A percentile compares a stretch with the other conserved stretches of the same genome.
phyloP scores from a whole-genome alignment of 2,797 vertebrate genomes.

The Eidolon dupreanum region DNA sequence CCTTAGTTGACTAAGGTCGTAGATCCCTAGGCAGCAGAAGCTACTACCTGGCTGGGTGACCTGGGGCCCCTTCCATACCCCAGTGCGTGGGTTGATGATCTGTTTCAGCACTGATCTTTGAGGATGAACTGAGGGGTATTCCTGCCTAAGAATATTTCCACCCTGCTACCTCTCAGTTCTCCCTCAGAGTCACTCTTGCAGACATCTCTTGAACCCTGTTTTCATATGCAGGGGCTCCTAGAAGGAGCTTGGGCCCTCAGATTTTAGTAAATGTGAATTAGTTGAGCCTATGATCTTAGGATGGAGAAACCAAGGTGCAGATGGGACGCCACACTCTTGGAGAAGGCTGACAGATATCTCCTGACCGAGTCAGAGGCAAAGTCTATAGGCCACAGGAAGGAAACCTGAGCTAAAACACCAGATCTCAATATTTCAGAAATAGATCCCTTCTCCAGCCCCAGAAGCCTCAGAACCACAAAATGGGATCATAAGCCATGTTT shows the following conservation, averaged over 20 bases:
- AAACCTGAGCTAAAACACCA: conserved; percentile 17
- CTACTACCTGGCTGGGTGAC: not conserved
- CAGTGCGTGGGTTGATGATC: not conserved
- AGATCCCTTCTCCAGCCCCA: not conserved
- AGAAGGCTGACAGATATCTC: conserved; percentile 14
- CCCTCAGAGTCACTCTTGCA: not conserved
- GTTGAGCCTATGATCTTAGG: not conserved
- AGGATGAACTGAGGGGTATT: not conserved
- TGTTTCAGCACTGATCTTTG: not conserved
- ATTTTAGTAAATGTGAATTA: not conserved
- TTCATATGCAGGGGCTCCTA: not conserved
- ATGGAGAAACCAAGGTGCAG: not conserved
- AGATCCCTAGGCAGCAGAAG: not conserved
- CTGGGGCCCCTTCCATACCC: not conserved
- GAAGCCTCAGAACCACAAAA: not conserved
- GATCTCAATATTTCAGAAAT: conserved; percentile 28
- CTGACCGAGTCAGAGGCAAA: not conserved
- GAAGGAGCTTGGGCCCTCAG: not conserved
- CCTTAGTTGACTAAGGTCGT: not conserved
- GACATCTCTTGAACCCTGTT: not conserved
- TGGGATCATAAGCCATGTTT: not conserved
- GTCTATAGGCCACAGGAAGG: not conserved
- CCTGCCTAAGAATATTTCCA: not conserved
- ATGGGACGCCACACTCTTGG: not conserved
- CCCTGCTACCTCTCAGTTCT: not conserved